Conservation (phyloP, 2,797 vertebrate species). For the Liasis olivaceus region DNA sequence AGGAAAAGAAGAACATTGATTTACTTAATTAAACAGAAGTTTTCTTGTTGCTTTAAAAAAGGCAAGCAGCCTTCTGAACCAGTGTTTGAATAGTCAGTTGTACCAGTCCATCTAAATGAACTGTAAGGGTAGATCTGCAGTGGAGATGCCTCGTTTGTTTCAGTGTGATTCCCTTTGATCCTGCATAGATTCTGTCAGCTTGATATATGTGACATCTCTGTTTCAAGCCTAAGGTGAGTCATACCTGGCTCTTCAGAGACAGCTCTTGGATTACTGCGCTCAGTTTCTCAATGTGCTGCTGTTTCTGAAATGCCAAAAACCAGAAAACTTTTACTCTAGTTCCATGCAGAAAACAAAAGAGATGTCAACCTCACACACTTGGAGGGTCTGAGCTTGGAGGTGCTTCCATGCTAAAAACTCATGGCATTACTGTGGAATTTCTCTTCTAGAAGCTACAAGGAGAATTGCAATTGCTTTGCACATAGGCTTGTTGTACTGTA, state of each 20-base stretch:
- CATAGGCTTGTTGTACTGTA: background rate
- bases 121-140: background rate
- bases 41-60: background rate
- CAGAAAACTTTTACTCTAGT: background rate
- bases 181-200: background rate
- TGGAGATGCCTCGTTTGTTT: background rate
- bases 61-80: background rate
- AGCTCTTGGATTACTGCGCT: background rate
- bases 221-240: background rate
- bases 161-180: background rate
- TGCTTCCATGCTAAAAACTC: background rate
- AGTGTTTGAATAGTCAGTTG: background rate
- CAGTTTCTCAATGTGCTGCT: slow-evolving; percentile 1
- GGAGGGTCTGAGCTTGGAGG: background rate
- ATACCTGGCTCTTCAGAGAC: slow-evolving; percentile 33
- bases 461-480: background rate
- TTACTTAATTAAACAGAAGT: background rate
- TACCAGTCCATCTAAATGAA: background rate
- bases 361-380: background rate
- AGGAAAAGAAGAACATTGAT: background rate
- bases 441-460: background rate
- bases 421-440: background rate
- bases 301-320: slow-evolving; percentile 12
- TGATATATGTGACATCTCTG: background rate
- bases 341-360: background rate